Base-by-base conservation (phyloP, 2,888 invertebrate genomes). In the Carabus problematicus region DNA sequence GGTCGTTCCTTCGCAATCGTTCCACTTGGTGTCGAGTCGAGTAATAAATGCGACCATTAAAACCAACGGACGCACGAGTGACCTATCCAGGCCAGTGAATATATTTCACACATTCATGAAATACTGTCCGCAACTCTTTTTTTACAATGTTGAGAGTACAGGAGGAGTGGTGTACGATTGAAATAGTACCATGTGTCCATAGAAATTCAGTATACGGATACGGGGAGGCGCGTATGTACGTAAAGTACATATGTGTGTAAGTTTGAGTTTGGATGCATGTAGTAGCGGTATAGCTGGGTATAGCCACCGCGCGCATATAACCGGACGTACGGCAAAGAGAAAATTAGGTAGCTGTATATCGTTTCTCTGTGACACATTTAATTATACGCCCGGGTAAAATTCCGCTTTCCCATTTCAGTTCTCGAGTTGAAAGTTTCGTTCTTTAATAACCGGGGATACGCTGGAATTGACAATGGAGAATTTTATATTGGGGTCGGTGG, bases 101-200 rank as follows among this genome's bases (percentile, higher is more conserved):
- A 67, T 67, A 67, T 67, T 67, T 67, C 67, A 67, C 52, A 67
- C 67, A 67, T 59, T 43, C 67, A 67, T 66, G 58, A 16, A 64
- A 67, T 67, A 54, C 41, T 67, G 42, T 42, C 59, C 60, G 49
- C 67, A n/a, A n/a, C n/a, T 59, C 52, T 67, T 67, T 67, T 67
- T 66, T 66, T 58, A 67, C 67, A 67, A 58, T 49, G 60, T 42
- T 41, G 12, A 29, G n/a, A 47, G 39, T 67, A 52, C 67, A 66
- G 59, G 67, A 58, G 58, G 59, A 16, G 67, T 16, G 16, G 14
- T 42, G 59, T 56, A 66, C 64, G 64, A n/a, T n/a, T n/a, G n/a
- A n/a, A n/a, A n/a, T n/a, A n/a, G n/a, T n/a, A n/a, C n/a, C n/a
- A n/a, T n/a, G n/a, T n/a, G n/a, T n/a, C n/a, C n/a, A n/a, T n/a